These are phyloP conservation scores for Oithona nana DNA, from an alignment of 2,888 invertebrate species.

Conservation along the genomic window DNA sequence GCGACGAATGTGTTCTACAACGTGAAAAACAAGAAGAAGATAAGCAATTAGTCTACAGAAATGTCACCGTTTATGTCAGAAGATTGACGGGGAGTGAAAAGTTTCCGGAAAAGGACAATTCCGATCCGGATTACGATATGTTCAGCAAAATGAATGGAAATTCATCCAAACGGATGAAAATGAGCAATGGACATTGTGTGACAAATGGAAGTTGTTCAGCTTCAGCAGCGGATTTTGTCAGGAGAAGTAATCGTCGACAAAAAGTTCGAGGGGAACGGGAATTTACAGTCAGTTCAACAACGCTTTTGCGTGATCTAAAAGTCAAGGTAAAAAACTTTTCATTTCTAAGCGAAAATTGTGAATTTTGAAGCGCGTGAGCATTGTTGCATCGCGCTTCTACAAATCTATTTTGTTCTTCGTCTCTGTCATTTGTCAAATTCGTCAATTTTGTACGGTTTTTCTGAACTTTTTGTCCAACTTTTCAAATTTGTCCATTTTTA, in stretches of 20 bases:
- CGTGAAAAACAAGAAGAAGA: neutral
- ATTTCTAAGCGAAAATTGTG: too few relatives aligned
- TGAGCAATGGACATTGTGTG: neutral
- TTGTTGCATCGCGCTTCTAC: too few relatives aligned
- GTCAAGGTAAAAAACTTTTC: constrained; percentile 25
- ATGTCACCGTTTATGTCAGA: neutral
- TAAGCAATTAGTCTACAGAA: neutral
- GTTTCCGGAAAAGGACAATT: neutral
- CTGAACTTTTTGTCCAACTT: too few relatives aligned
- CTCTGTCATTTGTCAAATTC: too few relatives aligned
- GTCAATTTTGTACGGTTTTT: too few relatives aligned
- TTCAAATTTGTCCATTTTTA: too few relatives aligned
- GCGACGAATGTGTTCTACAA: neutral
- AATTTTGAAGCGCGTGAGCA: too few relatives aligned
- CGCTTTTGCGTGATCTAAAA: constrained; percentile 31
- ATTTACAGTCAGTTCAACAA: constrained; percentile 28
- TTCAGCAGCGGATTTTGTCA: neutral
- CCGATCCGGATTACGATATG: neutral
- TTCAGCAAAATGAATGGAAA: too few relatives aligned
- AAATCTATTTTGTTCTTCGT: too few relatives aligned
- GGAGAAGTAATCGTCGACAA: constrained; percentile 28
- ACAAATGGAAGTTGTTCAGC: neutral
- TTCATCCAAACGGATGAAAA: neutral
- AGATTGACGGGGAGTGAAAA: neutral
- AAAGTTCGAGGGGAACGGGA: constrained; percentile 30